Percentiles rank a stretch among this genome's conserved stretches.
These are phyloP conservation scores for Drepana falcataria DNA, from an alignment of 2,888 invertebrate species.

Conservation along the genomic window DNA sequence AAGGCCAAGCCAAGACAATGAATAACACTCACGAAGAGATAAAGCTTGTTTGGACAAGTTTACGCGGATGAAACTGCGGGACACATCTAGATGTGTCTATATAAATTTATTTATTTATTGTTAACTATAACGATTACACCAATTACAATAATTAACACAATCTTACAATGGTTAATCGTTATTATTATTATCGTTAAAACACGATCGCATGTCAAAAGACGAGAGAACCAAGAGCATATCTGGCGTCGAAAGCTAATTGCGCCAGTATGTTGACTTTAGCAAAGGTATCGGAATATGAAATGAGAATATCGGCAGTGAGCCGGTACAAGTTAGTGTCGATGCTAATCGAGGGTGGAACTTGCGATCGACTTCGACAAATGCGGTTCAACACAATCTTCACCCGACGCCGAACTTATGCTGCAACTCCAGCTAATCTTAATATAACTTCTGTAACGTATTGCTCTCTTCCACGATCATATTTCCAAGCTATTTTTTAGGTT, in stretches of 20 bases:
- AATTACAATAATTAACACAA: too few species aligned
- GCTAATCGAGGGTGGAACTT: slow-evolving; percentile 55
- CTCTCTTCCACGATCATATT: slow-evolving; percentile 12
- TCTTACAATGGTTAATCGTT: too few species aligned
- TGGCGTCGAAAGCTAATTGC: not conserved
- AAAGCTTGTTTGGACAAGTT: too few species aligned
- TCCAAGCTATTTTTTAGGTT: slow-evolving; percentile 13
- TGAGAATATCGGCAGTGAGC: slow-evolving; percentile 21
- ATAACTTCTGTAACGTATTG: slow-evolving; percentile 9
- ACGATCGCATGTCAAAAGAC: too few species aligned
- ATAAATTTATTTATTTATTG: too few species aligned
- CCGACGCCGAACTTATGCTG: slow-evolving; percentile 23
- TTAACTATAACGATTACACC: too few species aligned
- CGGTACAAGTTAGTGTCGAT: slow-evolving; percentile 53
- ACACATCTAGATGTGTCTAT: too few species aligned
- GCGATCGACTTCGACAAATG: slow-evolving; percentile 55
- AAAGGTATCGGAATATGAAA: slow-evolving; percentile 15
- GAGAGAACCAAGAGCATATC: too few species aligned
- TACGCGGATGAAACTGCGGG: too few species aligned
- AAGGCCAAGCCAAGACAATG: slow-evolving; percentile 17
- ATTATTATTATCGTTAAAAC: too few species aligned
- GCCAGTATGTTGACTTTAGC: not conserved
- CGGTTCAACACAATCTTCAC: slow-evolving; percentile 63
- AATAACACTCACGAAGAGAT: slow-evolving; percentile 11
- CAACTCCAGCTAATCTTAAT: slow-evolving; percentile 16